Evolutionary conservation across 2,888 invertebrate species (phyloP).

Genomic region (Meiosimyza decipiens): DNA sequence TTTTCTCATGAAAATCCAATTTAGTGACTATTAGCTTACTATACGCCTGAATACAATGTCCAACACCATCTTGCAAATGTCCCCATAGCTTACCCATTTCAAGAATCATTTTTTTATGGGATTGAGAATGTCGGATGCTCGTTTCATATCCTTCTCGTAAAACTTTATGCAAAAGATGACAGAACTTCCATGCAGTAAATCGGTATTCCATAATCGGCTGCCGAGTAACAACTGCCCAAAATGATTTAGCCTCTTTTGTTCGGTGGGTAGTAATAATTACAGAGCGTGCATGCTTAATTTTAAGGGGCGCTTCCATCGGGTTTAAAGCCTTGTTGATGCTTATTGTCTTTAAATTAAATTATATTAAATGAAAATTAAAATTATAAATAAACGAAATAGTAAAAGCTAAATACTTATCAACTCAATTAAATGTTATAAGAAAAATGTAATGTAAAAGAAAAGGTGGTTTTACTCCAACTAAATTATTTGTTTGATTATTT

Average conservation of each 20-base stretch:
- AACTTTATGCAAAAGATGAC: conserved; percentile 96
- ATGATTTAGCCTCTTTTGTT: conserved; percentile 89
- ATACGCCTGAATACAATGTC: conserved; percentile 89
- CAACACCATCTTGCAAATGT: conserved; percentile 95
- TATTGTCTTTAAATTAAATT: conserved; percentile 74
- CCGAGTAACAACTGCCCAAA: conserved; percentile 78
- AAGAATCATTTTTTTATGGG: conserved; percentile 81
- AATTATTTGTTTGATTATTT: too few species aligned
- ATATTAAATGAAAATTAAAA: too few species aligned
- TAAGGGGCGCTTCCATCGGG: conserved; percentile 90
- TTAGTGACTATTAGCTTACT: conserved; percentile 88
- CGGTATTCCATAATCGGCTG: conserved; percentile 78
- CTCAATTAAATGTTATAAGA: too few species aligned
- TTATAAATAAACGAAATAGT: conserved; percentile 38
- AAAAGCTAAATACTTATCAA: too few species aligned
- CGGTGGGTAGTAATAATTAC: conserved; percentile 95
- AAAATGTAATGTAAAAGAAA: too few species aligned
- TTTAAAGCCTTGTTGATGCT: conserved; percentile 95
- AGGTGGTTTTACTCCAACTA: too few species aligned
- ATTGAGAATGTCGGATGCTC: conserved; percentile 86
- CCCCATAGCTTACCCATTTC: conserved; percentile 95
- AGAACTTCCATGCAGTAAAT: conserved; percentile 99
- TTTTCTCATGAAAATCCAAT: conserved; percentile 92
- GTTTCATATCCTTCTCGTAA: conserved; percentile 93
- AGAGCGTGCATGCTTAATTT: conserved; percentile 98